Conservation (phyloP, 1,140 invertebrate species). For the Acromyrmex heyeri region DNA sequence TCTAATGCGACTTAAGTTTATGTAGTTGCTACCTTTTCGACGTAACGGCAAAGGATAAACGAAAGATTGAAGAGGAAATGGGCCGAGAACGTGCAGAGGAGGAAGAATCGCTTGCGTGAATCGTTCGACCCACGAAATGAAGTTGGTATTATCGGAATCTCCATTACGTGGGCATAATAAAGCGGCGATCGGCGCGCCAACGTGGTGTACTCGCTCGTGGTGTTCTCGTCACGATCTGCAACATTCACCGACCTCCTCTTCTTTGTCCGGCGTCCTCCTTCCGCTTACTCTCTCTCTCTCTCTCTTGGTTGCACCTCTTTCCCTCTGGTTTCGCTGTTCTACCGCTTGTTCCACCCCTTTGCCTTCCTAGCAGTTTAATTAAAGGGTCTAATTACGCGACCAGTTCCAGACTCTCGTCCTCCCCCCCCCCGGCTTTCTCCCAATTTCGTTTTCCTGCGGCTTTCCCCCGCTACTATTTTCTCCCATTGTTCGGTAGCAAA, state of each 20-base stretch:
- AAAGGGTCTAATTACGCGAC: conserved; percentile 72
- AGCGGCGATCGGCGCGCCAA: conserved; percentile 32
- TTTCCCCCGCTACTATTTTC: neutral
- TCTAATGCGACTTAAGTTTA: no score
- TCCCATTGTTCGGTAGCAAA: conserved; percentile 47
- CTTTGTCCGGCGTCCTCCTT: conserved; percentile 50
- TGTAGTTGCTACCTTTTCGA: conserved; percentile 10
- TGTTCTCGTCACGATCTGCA: conserved; percentile 44
- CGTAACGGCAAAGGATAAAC: neutral
- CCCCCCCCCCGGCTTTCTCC: conserved; percentile 35
- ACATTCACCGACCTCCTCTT: conserved; percentile 34
- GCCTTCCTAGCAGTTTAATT: conserved; percentile 70
- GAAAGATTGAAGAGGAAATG: neutral
- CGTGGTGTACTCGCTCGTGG: neutral
- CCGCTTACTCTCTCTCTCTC: neutral
- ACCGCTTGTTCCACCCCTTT: conserved; percentile 22
- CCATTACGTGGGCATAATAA: conserved; percentile 64
- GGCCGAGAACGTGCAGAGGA: neutral
- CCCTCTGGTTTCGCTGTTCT: neutral
- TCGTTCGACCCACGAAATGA: conserved; percentile 47
- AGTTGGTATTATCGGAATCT: conserved; percentile 62
- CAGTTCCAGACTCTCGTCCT: conserved; percentile 46
- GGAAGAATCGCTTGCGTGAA: conserved; percentile 52
- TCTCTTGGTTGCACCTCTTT: neutral
- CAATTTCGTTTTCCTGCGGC: conserved; percentile 19